Conservation (phyloP, 2,113 vertebrate species). For the Pelvicachromis taeniatus region DNA sequence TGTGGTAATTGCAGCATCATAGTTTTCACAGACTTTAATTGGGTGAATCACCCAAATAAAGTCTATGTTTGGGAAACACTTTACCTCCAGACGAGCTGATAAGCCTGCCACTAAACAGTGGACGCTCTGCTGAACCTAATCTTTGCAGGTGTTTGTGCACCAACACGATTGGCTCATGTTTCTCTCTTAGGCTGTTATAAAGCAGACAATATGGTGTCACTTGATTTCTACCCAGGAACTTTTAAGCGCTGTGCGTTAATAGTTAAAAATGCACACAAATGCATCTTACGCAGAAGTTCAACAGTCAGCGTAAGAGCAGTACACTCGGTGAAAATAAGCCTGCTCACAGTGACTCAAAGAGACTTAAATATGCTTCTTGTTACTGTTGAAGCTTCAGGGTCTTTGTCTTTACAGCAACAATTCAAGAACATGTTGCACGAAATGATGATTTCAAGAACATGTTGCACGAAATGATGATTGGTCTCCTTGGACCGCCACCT, state of each 20-base stretch:
- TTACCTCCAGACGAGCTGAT: not conserved
- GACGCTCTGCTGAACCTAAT: not conserved
- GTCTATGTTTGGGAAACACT: not conserved
- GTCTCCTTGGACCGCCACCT: not conserved
- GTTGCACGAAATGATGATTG: not conserved
- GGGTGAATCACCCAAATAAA: not conserved
- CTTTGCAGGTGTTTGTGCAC: not conserved
- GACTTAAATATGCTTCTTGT: not conserved
- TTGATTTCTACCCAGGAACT: not conserved
- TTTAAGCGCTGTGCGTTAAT: not conserved
- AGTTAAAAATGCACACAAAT: not conserved
- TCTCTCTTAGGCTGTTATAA: not conserved
- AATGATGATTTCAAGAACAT: not conserved
- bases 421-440: not conserved
- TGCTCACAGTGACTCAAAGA: not conserved
- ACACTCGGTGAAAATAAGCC: not conserved
- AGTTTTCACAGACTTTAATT: not conserved
- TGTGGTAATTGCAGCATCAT: no score
- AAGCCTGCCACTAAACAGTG: not conserved
- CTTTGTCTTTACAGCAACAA: not conserved
- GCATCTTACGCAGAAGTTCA: not conserved
- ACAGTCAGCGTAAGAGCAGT: accelerated
- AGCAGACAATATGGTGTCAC: not conserved
- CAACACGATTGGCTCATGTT: not conserved
- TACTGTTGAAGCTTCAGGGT: not conserved